Conservation (phyloP, 2,888 invertebrate species). For the Andrena haemorrhoa region DNA sequence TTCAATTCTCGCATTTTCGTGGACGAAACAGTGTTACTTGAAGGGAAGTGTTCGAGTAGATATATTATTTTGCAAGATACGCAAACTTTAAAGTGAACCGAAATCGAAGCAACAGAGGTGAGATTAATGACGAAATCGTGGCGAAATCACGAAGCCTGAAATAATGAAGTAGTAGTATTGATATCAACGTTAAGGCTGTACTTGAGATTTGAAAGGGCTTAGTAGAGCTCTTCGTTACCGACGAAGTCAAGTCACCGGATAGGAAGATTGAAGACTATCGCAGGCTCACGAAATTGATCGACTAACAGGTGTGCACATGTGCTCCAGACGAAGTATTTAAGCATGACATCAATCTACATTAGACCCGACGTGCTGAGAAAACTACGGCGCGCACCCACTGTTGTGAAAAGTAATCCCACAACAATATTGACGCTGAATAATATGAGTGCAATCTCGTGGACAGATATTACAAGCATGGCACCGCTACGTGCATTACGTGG, state of each 20-base stretch:
- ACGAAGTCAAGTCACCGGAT: neutral
- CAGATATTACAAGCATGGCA: slow-evolving; percentile 1
- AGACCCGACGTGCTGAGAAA: neutral
- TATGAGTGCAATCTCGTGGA: neutral
- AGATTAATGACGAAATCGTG: too few relatives aligned
- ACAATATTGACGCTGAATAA: neutral
- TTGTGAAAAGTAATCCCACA: neutral
- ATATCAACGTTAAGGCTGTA: neutral
- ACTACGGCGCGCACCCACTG: neutral
- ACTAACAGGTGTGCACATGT: neutral
- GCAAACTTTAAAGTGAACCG: neutral
- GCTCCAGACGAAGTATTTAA: slow-evolving; percentile 13
- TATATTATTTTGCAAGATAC: neutral
- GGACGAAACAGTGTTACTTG: neutral
- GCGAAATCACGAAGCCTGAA: too few relatives aligned
- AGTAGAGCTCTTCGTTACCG: slow-evolving; percentile 2
- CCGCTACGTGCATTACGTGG: neutral
- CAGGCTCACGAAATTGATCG: neutral
- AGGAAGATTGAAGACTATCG: neutral
- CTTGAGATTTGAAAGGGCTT: neutral
- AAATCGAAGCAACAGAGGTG: neutral
- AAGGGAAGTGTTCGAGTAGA: neutral
- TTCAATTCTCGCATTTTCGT: neutral
- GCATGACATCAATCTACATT: slow-evolving; percentile 14
- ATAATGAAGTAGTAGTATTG: too few relatives aligned